These are phyloP conservation scores for Eucera pruinosa DNA, from an alignment of 2,888 invertebrate genomes.

Conservation along the genomic window DNA sequence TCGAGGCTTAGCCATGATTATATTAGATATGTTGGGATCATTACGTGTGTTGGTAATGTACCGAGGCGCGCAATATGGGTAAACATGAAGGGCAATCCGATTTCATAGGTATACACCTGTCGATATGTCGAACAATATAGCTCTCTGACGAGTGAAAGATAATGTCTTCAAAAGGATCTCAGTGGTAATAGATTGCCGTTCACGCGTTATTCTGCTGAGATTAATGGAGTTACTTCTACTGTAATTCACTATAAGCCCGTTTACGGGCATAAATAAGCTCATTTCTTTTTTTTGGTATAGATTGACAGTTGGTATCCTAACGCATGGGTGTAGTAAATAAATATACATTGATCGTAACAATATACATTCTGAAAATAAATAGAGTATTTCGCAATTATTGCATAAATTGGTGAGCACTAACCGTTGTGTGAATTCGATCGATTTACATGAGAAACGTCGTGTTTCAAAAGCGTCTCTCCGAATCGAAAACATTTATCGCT, in stretches of 20 bases:
- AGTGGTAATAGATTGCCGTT: constrained; percentile 38
- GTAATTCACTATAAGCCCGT: constrained; percentile 36
- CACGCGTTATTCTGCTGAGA: constrained; percentile 26
- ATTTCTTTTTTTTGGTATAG: constrained; percentile 65
- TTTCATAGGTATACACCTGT: constrained; percentile 37
- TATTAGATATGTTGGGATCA: constrained; percentile 65
- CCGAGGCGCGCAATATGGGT: constrained; percentile 34
- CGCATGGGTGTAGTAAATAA: constrained; percentile 58
- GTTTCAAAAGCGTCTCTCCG: constrained; percentile 7
- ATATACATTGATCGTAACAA: constrained; percentile 52
- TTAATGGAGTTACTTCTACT: constrained; percentile 33
- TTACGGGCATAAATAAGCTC: constrained; percentile 59
- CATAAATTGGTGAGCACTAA: constrained; percentile 72
- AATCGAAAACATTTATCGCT: constrained; percentile 31
- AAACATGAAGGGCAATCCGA: constrained; percentile 43
- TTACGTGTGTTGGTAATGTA: constrained; percentile 52
- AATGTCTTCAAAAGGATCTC: constrained; percentile 31
- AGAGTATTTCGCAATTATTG: constrained; percentile 73
- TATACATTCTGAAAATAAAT: constrained; percentile 63
- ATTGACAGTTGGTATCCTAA: constrained; percentile 55
- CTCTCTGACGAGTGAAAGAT: constrained; percentile 42
- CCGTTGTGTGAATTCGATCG: constrained; percentile 27
- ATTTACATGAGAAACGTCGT: constrained; percentile 9
- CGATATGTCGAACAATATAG: constrained; percentile 39
- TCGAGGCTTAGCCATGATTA: constrained; percentile 42